Base-by-base conservation (phyloP, 1,140 invertebrate species). In the Microplitis mediator region DNA sequence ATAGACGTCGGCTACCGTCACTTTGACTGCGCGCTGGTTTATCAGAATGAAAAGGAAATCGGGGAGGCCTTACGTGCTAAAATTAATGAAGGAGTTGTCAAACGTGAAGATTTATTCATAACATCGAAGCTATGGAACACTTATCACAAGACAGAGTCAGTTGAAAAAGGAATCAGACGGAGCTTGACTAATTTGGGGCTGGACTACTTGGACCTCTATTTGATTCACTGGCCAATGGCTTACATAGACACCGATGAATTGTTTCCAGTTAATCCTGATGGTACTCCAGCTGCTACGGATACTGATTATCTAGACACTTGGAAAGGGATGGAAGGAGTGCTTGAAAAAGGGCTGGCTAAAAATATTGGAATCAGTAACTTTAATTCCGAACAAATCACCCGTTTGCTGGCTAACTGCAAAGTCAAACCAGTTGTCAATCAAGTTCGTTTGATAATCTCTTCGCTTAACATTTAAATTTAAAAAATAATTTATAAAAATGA, bases 341-440 rank as follows among this genome's bases (percentile, higher is more conserved):
- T 92, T 0, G 85, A 90, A 39, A 86, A 91, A 71, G 94, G 94
- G 1, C 84, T 95, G 5, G 86, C 90, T 0, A 92, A 90, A 78
- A 91, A 92, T 13, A 96, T 98, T 75, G 96, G 96, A 4, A 82
- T 97, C 0, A 97, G 95, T 4, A 98, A 97, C 80, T 98, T 97
- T 79, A 97, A 95, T 82, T 90, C 89, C 35, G 85, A 92, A 74
- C 96, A 98, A 82, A 87, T 97, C 36, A 83, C 91, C 5, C 87
- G 92, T 69, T 67, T 98, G 52, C 66, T 95, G 0, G 84, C 91
- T 36, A 88, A 86, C 64, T 89, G 88, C 9, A 90, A 84, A 23
- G 89, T 96, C 34, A 92, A 92, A 82, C 96, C 95, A 14, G 91
- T 91, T 56, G 90, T 89, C 3, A 92, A 94, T 81, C 95, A 97